These are phyloP conservation scores for Spodoptera picta DNA, from an alignment of 2,888 invertebrate species.

Conservation along the genomic window DNA sequence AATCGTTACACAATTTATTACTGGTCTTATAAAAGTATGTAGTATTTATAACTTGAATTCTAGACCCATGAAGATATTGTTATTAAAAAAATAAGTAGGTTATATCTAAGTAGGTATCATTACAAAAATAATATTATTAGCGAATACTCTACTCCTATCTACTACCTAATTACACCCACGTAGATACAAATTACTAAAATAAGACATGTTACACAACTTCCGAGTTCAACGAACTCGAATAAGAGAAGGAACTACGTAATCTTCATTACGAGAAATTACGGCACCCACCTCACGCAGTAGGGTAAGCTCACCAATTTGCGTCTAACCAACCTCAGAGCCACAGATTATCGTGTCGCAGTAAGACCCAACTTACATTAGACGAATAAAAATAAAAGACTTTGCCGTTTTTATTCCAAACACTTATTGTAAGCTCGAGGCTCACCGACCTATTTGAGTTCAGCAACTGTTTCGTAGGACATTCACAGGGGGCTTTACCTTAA, in stretches of 20 bases:
- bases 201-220: background rate
- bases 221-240: background rate
- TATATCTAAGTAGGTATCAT: no score
- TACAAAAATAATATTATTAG: no score
- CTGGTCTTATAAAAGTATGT: no score
- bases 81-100: no score
- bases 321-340: slow-evolving; percentile 34
- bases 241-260: slow-evolving; percentile 8
- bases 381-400: slow-evolving; percentile 47
- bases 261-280: slow-evolving; percentile 30
- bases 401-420: slow-evolving; percentile 52
- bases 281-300: slow-evolving; percentile 23
- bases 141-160: no score
- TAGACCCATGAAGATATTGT: no score
- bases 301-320: slow-evolving; percentile 46
- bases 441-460: slow-evolving; percentile 49
- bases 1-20: no score
- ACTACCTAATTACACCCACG: no score
- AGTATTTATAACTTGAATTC: no score
- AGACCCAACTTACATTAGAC: slow-evolving; percentile 36
- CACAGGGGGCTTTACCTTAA: slow-evolving; percentile 45
- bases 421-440: slow-evolving; percentile 46
- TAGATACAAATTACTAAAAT: background rate
- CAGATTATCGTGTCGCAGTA: slow-evolving; percentile 43
- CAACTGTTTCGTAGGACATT: slow-evolving; percentile 48